phyloP scores from a whole-genome alignment of 2,888 invertebrate species.

The Machimus rusticus region DNA sequence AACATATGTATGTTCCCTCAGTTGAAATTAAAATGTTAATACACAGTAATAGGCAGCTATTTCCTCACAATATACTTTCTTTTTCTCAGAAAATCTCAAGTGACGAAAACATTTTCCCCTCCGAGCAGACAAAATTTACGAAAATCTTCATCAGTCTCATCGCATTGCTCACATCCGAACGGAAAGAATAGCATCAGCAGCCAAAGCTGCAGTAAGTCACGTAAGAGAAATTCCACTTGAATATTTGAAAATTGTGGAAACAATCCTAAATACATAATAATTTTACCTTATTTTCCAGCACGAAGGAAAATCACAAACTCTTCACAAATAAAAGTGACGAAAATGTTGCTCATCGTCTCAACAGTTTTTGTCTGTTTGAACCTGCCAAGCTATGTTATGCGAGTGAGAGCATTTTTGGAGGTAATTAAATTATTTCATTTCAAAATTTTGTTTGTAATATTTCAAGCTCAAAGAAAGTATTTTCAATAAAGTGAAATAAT shows the following conservation, averaged over 20 bases:
- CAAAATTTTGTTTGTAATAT: neutral
- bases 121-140: conserved; percentile 55
- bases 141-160: conserved; percentile 52
- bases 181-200: conserved; percentile 52
- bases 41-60: neutral
- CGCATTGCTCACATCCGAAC: conserved; percentile 55
- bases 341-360: conserved; percentile 84
- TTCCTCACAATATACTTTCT: neutral
- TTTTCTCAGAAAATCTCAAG: conserved; percentile 42
- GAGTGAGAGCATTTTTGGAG: conserved; percentile 70
- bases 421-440: conserved; percentile 59
- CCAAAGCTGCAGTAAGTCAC: conserved; percentile 54
- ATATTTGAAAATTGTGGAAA: neutral
- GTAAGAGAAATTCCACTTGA: conserved; percentile 50
- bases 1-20: too few relatives aligned
- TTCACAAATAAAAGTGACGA: conserved; percentile 76
- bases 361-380: conserved; percentile 80
- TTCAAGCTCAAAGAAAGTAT: neutral
- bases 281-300: conserved; percentile 51
- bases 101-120: conserved; percentile 20
- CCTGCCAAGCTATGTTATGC: conserved; percentile 76
- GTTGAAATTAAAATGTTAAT: neutral
- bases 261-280: neutral
- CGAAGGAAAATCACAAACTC: conserved; percentile 60
- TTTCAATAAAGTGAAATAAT: neutral